Base-by-base conservation (phyloP, 1,140 invertebrate genomes). In the Gonatopus flavifemur region DNA sequence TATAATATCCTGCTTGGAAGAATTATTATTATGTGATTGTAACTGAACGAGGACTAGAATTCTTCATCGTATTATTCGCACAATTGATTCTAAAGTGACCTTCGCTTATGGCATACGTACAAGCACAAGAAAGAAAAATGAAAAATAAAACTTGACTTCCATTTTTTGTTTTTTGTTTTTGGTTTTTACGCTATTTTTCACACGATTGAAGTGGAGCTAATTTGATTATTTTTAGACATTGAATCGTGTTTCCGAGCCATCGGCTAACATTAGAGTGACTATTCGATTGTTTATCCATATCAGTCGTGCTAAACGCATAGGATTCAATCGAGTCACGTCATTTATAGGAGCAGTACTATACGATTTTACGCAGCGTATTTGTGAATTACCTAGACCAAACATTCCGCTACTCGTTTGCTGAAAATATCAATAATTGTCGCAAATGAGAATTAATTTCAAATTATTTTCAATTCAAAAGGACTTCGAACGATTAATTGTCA, bases 241-340 rank as follows among this genome's bases (percentile, higher is more conserved):
- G 72, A 93, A 95, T 33, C 91, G 82, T 22, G 91, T 93, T 77
- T 96, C 93, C 0, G 90, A 91, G 12, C 92, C 92, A 72, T 96
- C 93, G 7, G 92, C 90, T 51, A 97, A 80, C 88, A 96, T 93
- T 4, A 96, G 76, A 0, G 91, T 92, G 5, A 96, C 91, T n/a
- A 90, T 89, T 38, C 93, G 86, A 66, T 91, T 89, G 54, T 90
- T 93, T 22, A 94, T 92, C 94, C 94, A 98, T 3, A 95, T 88
- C 8, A 97, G 80, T 38, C 89, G 83, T 15, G 94, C 93, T 59
- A 94, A 80, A n/a, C 88, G 82, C 75, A 93, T 89, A 2, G 91
- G 90, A 79, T 93, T 94, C 22, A 91, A 78, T 1, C 91, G 83
- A 0, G 90, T 84, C 16, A 93, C 88, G 67, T 96, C 93, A 21